Percentiles rank a stretch among this genome's conserved stretches.
Evolutionary conservation across 2,797 vertebrate species (phyloP).

Genomic region (Antrozous pallidus): DNA sequence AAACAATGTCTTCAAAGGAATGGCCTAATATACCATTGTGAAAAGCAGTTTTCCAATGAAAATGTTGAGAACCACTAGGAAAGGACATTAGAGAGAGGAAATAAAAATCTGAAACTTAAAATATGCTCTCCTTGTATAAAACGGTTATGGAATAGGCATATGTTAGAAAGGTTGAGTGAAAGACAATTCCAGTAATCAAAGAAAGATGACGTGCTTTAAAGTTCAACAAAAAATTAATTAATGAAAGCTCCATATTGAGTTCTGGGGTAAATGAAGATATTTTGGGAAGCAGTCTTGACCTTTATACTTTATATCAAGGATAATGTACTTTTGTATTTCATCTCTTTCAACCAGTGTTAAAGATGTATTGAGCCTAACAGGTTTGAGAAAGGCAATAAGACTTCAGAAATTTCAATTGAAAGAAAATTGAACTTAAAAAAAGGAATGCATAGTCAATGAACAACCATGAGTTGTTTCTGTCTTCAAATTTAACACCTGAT

Average conservation of each 20-base stretch:
- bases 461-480: background rate
- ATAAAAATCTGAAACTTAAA: background rate
- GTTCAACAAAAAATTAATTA: background rate
- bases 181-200: background rate
- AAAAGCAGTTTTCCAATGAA: background rate
- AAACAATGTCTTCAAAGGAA: conserved; percentile 31
- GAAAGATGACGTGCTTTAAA: background rate
- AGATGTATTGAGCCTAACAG: background rate
- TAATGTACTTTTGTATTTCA: background rate
- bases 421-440: background rate
- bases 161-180: background rate
- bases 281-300: conserved; percentile 18
- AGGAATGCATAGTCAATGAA: background rate
- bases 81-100: background rate
- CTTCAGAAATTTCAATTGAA: background rate
- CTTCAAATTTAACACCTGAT: background rate
- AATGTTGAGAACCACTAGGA: background rate
- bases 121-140: background rate
- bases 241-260: background rate
- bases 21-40: background rate
- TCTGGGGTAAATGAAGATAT: conserved; percentile 2
- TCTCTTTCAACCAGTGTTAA: background rate
- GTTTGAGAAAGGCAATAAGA: background rate
- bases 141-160: background rate
- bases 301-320: conserved; percentile 1